Percentiles rank a stretch among this genome's conserved stretches.
Evolutionary conservation across 2,888 invertebrate genomes (phyloP).

Genomic region (Standfussiana lucernea): DNA sequence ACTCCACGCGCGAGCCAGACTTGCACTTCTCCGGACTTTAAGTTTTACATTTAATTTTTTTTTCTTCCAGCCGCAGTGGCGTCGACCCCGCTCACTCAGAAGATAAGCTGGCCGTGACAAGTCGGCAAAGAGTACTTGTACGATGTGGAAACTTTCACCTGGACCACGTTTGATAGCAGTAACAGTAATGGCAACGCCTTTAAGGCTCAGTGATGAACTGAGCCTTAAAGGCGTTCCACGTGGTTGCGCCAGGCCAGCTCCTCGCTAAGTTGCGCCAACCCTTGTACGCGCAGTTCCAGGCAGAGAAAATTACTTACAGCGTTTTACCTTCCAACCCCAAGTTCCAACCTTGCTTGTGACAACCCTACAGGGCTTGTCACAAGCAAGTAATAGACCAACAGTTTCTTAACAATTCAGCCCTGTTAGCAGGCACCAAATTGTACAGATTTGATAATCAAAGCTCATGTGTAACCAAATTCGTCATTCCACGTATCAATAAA

Average conservation of each 20-base stretch:
- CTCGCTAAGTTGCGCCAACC: no score
- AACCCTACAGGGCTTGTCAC: no score
- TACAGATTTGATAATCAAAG: constrained; percentile 91
- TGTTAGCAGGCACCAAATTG: constrained; percentile 91
- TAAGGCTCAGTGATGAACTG: constrained; percentile 88
- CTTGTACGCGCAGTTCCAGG: no score
- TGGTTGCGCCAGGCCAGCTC: no score
- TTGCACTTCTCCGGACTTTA: background rate
- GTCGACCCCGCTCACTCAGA: constrained; percentile 71
- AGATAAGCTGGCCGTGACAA: constrained; percentile 88
- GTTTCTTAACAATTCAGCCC: constrained; percentile 89
- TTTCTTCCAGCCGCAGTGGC: constrained; percentile 56
- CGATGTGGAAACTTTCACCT: constrained; percentile 89
- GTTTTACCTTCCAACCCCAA: no score
- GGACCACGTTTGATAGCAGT: constrained; percentile 90
- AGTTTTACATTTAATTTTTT: background rate
- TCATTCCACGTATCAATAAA: constrained; percentile 91
- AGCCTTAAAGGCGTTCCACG: no score
- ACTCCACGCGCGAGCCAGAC: no score
- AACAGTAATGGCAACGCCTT: constrained; percentile 86
- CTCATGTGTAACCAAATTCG: constrained; percentile 87
- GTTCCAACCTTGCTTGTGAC: no score
- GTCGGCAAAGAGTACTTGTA: constrained; percentile 91
- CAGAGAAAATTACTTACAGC: no score
- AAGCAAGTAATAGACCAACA: constrained; percentile 87